phyloP scores from a whole-genome alignment of 2,113 vertebrate genomes.

The Siphamia tubifer region DNA sequence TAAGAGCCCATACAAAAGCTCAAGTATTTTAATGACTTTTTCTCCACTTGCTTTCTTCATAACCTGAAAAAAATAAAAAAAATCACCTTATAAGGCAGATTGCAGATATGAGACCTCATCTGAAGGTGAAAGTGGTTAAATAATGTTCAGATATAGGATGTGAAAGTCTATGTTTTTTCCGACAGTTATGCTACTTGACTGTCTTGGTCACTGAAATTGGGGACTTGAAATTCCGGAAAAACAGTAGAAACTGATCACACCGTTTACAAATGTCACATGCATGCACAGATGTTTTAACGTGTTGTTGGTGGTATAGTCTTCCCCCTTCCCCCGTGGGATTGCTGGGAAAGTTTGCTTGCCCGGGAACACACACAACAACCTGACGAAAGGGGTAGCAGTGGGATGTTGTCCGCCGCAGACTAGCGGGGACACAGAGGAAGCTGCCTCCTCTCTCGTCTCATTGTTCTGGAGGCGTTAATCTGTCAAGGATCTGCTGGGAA shows the following conservation, averaged over 20 bases:
- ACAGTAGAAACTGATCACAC: neutral
- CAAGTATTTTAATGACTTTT: neutral
- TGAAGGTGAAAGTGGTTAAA: slow-evolving; percentile 21
- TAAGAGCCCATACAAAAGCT: neutral
- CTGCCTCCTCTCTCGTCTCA: slow-evolving; percentile 68
- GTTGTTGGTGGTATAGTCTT: slow-evolving; percentile 11
- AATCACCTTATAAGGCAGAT: slow-evolving; percentile 7
- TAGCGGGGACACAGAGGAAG: slow-evolving; percentile 63
- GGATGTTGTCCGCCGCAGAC: slow-evolving; percentile 57
- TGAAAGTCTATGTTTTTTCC: slow-evolving; percentile 54
- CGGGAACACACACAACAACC: slow-evolving; percentile 56
- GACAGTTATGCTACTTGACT: neutral
- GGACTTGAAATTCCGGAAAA: slow-evolving; percentile 52
- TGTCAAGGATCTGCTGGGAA: slow-evolving; percentile 71
- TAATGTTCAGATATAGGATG: slow-evolving; percentile 32
- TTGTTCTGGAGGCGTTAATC: slow-evolving; percentile 76
- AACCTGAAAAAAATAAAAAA: no score
- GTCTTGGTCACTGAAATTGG: slow-evolving; percentile 15
- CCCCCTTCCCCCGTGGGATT: slow-evolving; percentile 48
- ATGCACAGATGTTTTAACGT: slow-evolving; percentile 23
- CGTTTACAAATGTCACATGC: neutral
- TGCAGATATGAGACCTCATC: slow-evolving; percentile 66
- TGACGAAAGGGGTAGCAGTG: slow-evolving; percentile 49
- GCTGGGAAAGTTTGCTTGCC: slow-evolving; percentile 63
- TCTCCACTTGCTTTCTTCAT: neutral